phyloP scores from a whole-genome alignment of 2,113 vertebrate genomes.

The Mesocricetus auratus region DNA sequence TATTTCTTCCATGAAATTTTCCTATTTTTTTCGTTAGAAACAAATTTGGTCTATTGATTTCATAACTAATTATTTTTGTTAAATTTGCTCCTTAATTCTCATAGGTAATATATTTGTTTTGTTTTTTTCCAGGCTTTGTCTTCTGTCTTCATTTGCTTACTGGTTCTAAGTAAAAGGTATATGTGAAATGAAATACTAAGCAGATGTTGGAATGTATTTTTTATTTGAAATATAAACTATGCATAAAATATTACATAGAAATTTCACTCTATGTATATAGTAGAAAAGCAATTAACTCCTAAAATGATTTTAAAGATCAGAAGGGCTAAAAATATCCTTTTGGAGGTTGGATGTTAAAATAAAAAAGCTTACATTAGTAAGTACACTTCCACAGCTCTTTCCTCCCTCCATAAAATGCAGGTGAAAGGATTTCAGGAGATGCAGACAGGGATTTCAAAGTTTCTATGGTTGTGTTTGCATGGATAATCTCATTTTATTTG shows the following conservation, averaged over 20 bases:
- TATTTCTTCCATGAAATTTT: slow-evolving; percentile 27
- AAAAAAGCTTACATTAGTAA: slow-evolving; percentile 41
- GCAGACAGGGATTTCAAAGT: slow-evolving; percentile 20
- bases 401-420: slow-evolving; percentile 47
- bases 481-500: slow-evolving; percentile 60
- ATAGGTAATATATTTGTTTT: not conserved
- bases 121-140: not conserved
- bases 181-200: not conserved
- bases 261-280: not conserved
- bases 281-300: slow-evolving; percentile 38
- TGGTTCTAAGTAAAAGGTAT: not conserved
- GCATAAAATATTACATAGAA: slow-evolving; percentile 14
- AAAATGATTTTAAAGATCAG: slow-evolving; percentile 40
- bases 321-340: slow-evolving; percentile 37
- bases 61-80: slow-evolving; percentile 8
- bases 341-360: slow-evolving; percentile 46
- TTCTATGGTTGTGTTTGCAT: slow-evolving; percentile 32
- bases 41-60: slow-evolving; percentile 19
- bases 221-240: not conserved
- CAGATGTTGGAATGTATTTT: not conserved
- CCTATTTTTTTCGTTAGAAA: not conserved
- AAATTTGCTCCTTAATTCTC: slow-evolving; percentile 39
- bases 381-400: slow-evolving; percentile 12
- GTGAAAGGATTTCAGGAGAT: slow-evolving; percentile 48
- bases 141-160: slow-evolving; percentile 38